Evolutionary conservation across 53 echinoderm and acorn worm genomes (phyloP).

Genomic region (Mesocentrotus franciscanus): DNA sequence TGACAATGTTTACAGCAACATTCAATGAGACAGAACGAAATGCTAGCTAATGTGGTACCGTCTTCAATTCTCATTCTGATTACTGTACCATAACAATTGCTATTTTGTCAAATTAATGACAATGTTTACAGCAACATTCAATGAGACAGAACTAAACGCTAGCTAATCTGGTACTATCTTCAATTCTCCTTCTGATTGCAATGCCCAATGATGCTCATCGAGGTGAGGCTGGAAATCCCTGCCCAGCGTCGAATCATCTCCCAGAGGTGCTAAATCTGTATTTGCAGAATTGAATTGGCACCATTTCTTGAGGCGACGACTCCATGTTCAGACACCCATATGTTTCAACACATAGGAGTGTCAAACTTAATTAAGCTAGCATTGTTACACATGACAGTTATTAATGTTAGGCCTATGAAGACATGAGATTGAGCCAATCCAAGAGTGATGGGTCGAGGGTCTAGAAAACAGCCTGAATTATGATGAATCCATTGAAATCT

Average conservation of each 20-base stretch:
- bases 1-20: no score
- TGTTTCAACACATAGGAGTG: not conserved
- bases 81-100: not conserved
- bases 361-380: slow-evolving; percentile 18
- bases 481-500: no score
- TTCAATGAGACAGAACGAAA: no score
- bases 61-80: no score
- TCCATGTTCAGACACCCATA: not conserved
- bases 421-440: not conserved
- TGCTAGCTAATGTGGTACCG: no score
- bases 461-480: not conserved
- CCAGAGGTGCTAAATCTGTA: slow-evolving; percentile 1
- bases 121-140: not conserved
- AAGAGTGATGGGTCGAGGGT: not conserved
- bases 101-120: not conserved
- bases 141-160: not conserved
- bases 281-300: slow-evolving; percentile 6
- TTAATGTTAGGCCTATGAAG: not conserved
- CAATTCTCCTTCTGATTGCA: not conserved
- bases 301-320: not conserved
- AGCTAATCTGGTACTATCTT: not conserved
- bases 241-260: not conserved
- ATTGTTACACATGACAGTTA: not conserved
- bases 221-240: not conserved
- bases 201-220: not conserved